Percentiles rank a stretch among this genome's conserved stretches.
These are phyloP conservation scores for Sphenopsis melanotis DNA, from an alignment of 2,797 vertebrate species.

Conservation along the genomic window DNA sequence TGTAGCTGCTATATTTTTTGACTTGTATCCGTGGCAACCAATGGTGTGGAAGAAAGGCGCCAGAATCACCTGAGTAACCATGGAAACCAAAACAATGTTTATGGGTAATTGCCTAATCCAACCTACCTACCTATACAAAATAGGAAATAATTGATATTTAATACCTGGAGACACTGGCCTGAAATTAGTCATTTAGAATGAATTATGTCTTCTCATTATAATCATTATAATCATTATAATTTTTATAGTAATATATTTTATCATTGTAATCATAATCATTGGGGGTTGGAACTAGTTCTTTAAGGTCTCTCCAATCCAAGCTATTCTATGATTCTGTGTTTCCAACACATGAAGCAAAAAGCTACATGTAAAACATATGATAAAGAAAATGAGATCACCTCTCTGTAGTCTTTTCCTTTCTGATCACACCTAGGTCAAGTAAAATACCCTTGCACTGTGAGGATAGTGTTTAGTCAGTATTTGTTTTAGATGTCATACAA, in stretches of 20 bases:
- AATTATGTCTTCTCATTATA: not conserved
- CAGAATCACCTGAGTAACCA: slow-evolving; percentile 16
- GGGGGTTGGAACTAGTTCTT: not conserved
- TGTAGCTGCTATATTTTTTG: not conserved
- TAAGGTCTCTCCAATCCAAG: not conserved
- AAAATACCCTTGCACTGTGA: not conserved
- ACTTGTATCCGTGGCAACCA: slow-evolving; percentile 17
- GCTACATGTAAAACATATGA: not conserved
- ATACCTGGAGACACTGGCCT: not conserved
- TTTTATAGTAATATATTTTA: not conserved
- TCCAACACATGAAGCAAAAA: not conserved
- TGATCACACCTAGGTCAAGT: not conserved
- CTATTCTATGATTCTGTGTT: not conserved
- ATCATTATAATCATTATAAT: not conserved
- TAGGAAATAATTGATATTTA: not conserved
- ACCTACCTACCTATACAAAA: not conserved
- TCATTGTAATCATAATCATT: not conserved
- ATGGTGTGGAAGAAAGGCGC: not conserved
- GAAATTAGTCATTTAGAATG: not conserved
- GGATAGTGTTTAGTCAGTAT: not conserved
- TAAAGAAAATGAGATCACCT: not conserved
- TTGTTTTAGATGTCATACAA: not conserved
- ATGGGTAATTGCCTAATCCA: not conserved
- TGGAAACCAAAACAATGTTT: not conserved
- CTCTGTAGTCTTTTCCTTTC: not conserved